These are phyloP conservation scores for Apantesis nais DNA, from an alignment of 2,888 invertebrate genomes.

Conservation along the genomic window DNA sequence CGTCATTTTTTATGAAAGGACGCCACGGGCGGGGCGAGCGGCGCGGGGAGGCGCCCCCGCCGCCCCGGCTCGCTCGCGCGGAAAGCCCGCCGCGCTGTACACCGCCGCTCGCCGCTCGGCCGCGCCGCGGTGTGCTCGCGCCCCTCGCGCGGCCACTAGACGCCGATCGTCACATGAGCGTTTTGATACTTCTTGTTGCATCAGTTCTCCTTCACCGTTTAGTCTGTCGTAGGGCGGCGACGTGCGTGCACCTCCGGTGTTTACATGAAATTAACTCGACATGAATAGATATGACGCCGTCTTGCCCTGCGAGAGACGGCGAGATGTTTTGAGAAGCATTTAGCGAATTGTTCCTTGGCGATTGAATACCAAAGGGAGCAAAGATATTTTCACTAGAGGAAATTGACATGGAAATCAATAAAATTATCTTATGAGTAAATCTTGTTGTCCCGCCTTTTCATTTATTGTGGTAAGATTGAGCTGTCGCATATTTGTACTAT, in stretches of 20 bases:
- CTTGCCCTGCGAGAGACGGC: conserved; percentile 47
- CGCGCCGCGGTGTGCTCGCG: conserved; percentile 60
- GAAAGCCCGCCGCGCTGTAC: conserved; percentile 71
- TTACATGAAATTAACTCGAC: neutral
- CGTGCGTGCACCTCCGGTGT: conserved; percentile 30
- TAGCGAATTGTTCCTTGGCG: conserved; percentile 70
- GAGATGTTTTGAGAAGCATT: conserved; percentile 67
- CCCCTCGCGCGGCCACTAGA: conserved; percentile 54
- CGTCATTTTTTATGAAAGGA: conserved; percentile 78
- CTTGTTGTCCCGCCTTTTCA: conserved; percentile 79
- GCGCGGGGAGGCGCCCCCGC: conserved; percentile 61
- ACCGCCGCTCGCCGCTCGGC: conserved; percentile 57
- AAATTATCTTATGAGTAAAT: conserved; percentile 73
- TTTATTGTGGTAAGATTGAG: conserved; percentile 77
- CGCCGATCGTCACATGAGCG: conserved; percentile 60
- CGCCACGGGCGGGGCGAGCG: conserved; percentile 64
- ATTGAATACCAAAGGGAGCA: conserved; percentile 74
- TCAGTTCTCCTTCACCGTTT: conserved; percentile 62
- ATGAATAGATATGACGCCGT: conserved; percentile 28
- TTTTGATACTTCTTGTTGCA: conserved; percentile 70
- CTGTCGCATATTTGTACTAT: conserved; percentile 80
- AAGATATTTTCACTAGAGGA: conserved; percentile 63
- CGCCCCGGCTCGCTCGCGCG: conserved; percentile 60
- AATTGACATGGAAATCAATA: conserved; percentile 74
- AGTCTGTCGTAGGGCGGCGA: conserved; percentile 66